Evolutionary conservation across 1,140 invertebrate genomes (phyloP), one percentile per base, ranked within the genome.

Genomic region (Antheraea mylitta): DNA sequence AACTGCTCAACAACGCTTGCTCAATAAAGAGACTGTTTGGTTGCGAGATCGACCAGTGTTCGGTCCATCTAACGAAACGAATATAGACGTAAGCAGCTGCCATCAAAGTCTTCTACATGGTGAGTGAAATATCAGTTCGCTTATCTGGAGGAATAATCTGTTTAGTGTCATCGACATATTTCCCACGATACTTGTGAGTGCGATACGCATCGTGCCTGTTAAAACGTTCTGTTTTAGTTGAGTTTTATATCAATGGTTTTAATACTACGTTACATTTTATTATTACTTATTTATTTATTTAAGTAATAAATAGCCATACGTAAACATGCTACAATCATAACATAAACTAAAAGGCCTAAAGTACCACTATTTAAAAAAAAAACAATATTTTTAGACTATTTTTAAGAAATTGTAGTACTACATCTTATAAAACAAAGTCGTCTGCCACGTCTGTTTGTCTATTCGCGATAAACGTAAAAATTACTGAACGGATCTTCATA

Each of bases 1-100:
- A 58, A 88, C 87, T 60, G 89, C 89, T 11, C 89, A 91, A 72
- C 89, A 90, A 70, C 90, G 89, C 75, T 70, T 91, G 75, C 82
- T 91, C 75, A 91, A 91, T 85, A 91, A 91, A 79, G 89, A 91
- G 74, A 91, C 89, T 63, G 90, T 91, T 74, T 91, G 89, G 89
- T 76, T 91, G 58, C 80, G 89, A 71, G 89, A 91, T n/a, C 80
- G 87, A 60, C 87, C 89, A 11, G 80, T 89, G 45, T 91, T 90
- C 73, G 81, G 81, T 18, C 71, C 86, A 18, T 80, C 86, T 13
- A 81, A 78, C 18, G 85, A 89, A 45, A 76, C 83, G n/a, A 77
- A 78, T 63, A 67, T 89, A 63, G 86, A 89, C 48, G 78, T 88
- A 13, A 79, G 75, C 63, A 88, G 80, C 62, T 91, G 89, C 72